Evolutionary conservation across 2,888 invertebrate species (phyloP).

Genomic region (Lepidochrysops patricia): DNA sequence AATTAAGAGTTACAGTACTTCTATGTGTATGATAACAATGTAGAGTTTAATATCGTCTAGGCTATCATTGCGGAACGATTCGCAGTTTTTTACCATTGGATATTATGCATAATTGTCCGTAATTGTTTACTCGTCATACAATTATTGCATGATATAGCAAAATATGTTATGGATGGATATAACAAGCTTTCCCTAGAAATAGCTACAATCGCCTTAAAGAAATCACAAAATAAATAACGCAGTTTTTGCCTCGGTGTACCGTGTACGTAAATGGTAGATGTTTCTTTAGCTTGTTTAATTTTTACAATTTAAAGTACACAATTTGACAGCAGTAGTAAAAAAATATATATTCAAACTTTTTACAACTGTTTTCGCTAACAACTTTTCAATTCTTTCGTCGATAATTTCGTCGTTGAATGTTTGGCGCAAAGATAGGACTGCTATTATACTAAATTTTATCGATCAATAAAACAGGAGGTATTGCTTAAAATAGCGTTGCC

Average conservation of each 20-base stretch:
- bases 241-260: too few relatives aligned
- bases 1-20: too few relatives aligned
- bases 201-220: background rate
- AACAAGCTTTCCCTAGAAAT: background rate
- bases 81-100: slow-evolving; percentile 26
- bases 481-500: background rate
- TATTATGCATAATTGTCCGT: slow-evolving; percentile 19
- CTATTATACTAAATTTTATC: background rate
- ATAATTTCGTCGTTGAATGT: too few relatives aligned
- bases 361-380: too few relatives aligned
- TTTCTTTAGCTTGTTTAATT: too few relatives aligned
- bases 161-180: background rate
- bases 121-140: background rate
- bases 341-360: too few relatives aligned
- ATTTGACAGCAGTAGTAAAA: too few relatives aligned
- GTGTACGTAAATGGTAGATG: too few relatives aligned
- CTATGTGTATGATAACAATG: too few relatives aligned
- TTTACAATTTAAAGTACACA: too few relatives aligned
- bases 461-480: background rate
- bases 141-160: background rate
- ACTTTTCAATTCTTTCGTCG: too few relatives aligned
- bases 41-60: slow-evolving; percentile 16
- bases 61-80: slow-evolving; percentile 30
- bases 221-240: too few relatives aligned
- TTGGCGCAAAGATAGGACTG: background rate